A percentile compares a stretch with the other conserved stretches of the same genome.
Evolutionary conservation across 1,140 invertebrate genomes (phyloP).

Genomic region (Cydia pomonella): DNA sequence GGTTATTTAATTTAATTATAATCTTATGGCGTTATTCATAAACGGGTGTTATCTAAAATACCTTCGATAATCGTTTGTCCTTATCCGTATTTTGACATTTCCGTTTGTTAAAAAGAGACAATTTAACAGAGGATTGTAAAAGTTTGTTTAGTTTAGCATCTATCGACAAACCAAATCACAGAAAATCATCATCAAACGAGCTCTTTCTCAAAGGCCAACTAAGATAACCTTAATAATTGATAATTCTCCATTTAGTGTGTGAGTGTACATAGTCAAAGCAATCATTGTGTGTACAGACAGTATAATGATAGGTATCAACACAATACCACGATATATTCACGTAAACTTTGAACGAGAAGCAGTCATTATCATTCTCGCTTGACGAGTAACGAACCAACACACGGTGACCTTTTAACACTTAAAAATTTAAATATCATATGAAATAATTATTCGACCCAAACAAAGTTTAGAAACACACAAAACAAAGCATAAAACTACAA

Average conservation of each 20-base stretch:
- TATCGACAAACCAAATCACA: background rate
- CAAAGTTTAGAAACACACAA: background rate
- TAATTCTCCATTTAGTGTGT: background rate
- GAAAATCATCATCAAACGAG: background rate
- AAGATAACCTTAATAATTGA: background rate
- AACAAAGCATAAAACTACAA: background rate
- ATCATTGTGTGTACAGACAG: background rate
- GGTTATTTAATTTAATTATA: too few relatives aligned
- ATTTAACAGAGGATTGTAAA: too few relatives aligned
- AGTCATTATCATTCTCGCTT: background rate
- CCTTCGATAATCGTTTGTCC: too few relatives aligned
- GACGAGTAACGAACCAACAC: background rate
- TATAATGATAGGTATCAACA: background rate
- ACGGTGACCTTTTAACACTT: background rate
- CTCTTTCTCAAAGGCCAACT: background rate
- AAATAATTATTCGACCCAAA: background rate
- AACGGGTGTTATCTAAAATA: too few relatives aligned
- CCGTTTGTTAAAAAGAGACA: too few relatives aligned
- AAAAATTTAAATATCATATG: background rate
- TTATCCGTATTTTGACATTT: too few relatives aligned
- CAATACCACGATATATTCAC: slow-evolving; percentile 4
- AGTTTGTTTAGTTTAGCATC: too few relatives aligned
- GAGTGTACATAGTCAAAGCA: background rate
- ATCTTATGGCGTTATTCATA: too few relatives aligned
- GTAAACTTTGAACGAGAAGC: background rate